These are phyloP conservation scores for Clamator glandarius DNA, from an alignment of 2,797 vertebrate species.

Conservation along the genomic window DNA sequence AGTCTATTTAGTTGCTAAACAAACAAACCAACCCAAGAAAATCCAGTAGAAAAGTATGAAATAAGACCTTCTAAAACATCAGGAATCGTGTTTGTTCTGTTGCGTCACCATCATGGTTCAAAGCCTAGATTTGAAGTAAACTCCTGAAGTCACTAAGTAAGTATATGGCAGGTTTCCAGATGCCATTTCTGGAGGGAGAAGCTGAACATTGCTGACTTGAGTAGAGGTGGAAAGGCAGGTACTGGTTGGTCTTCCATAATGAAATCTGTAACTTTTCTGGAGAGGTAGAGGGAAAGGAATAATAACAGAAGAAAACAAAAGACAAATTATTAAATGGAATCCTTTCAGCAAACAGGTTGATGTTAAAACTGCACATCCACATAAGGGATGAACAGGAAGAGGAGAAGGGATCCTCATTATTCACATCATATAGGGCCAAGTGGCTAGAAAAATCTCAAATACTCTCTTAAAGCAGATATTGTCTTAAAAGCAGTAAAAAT, in stretches of 20 bases:
- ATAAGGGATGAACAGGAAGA: background rate
- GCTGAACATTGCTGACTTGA: background rate
- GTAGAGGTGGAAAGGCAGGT: background rate
- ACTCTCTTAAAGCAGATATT: background rate
- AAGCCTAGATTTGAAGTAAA: slow-evolving; percentile 11
- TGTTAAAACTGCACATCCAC: background rate
- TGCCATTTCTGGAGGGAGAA: background rate
- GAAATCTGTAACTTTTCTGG: slow-evolving; percentile 27
- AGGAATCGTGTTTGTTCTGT: background rate
- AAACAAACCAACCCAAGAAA: background rate
- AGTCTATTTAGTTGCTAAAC: background rate
- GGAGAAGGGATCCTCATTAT: background rate
- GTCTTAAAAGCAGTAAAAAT: slow-evolving; percentile 8
- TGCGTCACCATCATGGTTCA: slow-evolving; percentile 3
- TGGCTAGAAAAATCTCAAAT: background rate
- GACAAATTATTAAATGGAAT: slow-evolving; percentile 28
- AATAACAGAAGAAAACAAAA: slow-evolving; percentile 22
- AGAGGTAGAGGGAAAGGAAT: background rate
- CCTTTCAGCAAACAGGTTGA: slow-evolving; percentile 31
- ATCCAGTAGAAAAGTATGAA: background rate
- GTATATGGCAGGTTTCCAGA: slow-evolving; percentile 41
- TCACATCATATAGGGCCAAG: background rate
- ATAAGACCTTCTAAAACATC: slow-evolving; percentile 5
- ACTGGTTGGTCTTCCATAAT: background rate
- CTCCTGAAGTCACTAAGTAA: background rate